Evolutionary conservation across 2,797 vertebrate species (phyloP).

Genomic region (Falco berigora): DNA sequence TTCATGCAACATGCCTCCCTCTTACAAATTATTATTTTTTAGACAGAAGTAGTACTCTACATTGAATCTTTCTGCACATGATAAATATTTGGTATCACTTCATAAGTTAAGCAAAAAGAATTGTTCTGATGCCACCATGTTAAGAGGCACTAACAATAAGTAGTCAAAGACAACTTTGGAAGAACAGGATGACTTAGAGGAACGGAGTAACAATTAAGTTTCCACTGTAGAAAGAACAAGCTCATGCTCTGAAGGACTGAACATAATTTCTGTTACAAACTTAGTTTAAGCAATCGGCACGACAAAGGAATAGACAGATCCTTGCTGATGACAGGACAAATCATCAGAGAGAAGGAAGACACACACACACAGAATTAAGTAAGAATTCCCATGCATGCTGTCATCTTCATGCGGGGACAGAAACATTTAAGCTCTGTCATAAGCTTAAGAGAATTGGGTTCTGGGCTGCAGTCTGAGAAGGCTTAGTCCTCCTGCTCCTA

Average conservation of each 20-base stretch:
- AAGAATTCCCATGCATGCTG: not conserved
- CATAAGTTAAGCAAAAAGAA: not conserved
- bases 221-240: not conserved
- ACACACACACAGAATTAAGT: not conserved
- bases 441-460: not conserved
- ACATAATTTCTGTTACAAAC: not conserved
- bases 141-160: not conserved
- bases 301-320: not conserved
- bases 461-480: not conserved
- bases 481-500: not conserved
- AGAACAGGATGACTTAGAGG: not conserved
- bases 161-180: not conserved
- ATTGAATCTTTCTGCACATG: not conserved
- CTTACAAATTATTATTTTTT: not conserved
- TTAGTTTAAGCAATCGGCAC: not conserved
- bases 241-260: not conserved
- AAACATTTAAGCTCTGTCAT: not conserved
- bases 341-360: not conserved
- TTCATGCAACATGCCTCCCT: not conserved
- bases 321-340: not conserved
- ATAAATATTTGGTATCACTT: not conserved
- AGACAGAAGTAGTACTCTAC: not conserved
- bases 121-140: not conserved
- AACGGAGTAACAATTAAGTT: not conserved
- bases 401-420: not conserved